Evolutionary conservation across 2,888 invertebrate genomes (phyloP), one percentile per base, ranked within the genome.

Genomic region (Halocaridina rubra): DNA sequence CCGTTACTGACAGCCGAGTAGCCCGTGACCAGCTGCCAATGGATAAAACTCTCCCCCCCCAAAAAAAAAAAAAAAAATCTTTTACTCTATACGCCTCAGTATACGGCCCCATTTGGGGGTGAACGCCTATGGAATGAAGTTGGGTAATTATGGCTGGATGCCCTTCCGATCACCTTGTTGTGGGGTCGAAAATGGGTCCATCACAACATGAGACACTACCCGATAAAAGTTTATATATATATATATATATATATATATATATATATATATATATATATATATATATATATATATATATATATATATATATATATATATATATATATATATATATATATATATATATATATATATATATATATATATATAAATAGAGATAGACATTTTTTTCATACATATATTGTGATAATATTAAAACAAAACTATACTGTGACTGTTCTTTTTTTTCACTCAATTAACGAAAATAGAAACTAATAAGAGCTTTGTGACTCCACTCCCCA

Each of bases 211-310:
- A 19, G 16, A 71, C 19, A 71, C 30, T 3, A 19, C 22, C 2
- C 16, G 16, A 71, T 33, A 32, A 3, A 71, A 2, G 29, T 33
- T n/a, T 13, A 22, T 33, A n/a, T 33, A 32, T 33, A 32, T 32
- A 71, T 71, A 71, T 71, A 32, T 32, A 71, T 32, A 71, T 71
- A 71, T 71, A 71, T 71, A 71, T 71, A 71, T 71, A 71, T 71
- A 71, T 71, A 71, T 71, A 71, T 71, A 71, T 30, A 71, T 71
- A 71, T 71, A 71, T 71, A 71, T 71, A 71, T 71, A 71, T 71
- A 71, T 71, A 71, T 71, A 71, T 71, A 71, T 71, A 71, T 32
- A 64, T 32, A 71, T 71, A 71, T 71, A 71, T 71, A 13, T 71
- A 13, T 71, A 13, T 71, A n/a, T 71, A n/a, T 71, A 3, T 71